Base-by-base conservation (phyloP, 2,113 vertebrate species). In the Lampris incognitus region DNA sequence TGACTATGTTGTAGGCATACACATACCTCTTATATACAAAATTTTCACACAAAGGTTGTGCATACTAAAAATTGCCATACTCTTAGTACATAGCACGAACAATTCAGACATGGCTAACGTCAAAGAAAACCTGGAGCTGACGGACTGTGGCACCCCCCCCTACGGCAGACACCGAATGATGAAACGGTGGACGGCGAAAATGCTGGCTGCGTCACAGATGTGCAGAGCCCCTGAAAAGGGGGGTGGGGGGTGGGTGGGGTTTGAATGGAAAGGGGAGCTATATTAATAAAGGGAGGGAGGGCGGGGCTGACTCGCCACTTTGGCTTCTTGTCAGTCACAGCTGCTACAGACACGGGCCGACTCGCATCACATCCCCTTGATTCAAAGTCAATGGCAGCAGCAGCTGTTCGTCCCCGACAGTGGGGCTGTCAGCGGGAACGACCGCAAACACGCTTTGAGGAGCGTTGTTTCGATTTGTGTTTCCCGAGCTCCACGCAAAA, bases 361-460 rank as follows among this genome's bases (percentile, higher is more conserved):
- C 65, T 90, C 73, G 11, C 48, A 72, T 79, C 70, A 56, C 5
- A 71, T 86, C 88, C 82, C 90, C 88, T 92, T 89, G 88, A 92
- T 72, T 90, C 90, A 92, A 91, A 91, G 92, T 94, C 92, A 88
- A 48, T 70, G 77, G 80, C 85, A 84, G 84, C 66, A 87, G 82
- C 87, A 74, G 88, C 82, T 86, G 84, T 76, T 69, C 74, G 78
- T 81, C 68, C 79, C 63, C 64, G 54, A 56, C 59, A 67, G 69
- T 66, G 51, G 57, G 68, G 6, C 9, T 37, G 44, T 37, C 68
- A 46, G 3, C 66, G 36, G n/a, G 37, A 36, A 69, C 36, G 42
- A 24, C 41, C 39, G 54, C 13, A 50, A 56, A n/a, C 49, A 5
- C 55, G 24, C 24, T 24, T 24, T 24, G 24, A 24, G 24, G 24